Evolutionary conservation across 2,113 vertebrate species (phyloP).

Genomic region (Barnardius zonarius): DNA sequence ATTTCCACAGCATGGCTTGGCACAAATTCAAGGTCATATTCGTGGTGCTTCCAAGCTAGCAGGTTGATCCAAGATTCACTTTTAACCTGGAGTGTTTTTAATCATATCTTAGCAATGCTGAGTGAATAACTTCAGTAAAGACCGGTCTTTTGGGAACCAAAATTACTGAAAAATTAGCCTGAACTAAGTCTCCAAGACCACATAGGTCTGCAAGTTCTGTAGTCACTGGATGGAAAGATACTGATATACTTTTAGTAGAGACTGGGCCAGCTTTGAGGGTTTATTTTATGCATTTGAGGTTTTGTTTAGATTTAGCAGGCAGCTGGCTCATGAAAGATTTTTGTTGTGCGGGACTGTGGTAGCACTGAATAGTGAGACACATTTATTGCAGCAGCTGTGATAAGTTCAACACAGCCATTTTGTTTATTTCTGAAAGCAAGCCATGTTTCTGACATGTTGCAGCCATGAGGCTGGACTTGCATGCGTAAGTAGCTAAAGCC

Average conservation of each 20-base stretch:
- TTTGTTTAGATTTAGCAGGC: not conserved
- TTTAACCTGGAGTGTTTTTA: not conserved
- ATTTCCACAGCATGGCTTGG: not conserved
- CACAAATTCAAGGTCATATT: not conserved
- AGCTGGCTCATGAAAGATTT: not conserved
- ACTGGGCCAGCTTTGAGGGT: not conserved
- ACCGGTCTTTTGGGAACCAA: not conserved
- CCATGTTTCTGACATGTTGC: not conserved
- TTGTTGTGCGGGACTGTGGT: not conserved
- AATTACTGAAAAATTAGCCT: not conserved
- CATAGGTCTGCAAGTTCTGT: not conserved
- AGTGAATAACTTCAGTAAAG: not conserved
- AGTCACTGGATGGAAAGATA: not conserved
- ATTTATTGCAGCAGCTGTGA: not conserved
- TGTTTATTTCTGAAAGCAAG: conserved; percentile 10
- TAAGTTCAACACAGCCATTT: not conserved
- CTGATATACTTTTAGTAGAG: not conserved
- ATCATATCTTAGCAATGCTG: not conserved
- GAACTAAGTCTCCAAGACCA: not conserved
- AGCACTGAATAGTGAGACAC: not conserved
- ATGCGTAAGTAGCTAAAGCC: not conserved
- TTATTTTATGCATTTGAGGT: not conserved
- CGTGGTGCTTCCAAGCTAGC: not conserved
- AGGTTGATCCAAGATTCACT: not conserved
- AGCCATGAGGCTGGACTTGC: not conserved